Base-by-base conservation (phyloP, 2,797 vertebrate genomes). In the Onychomys leucogaster region DNA sequence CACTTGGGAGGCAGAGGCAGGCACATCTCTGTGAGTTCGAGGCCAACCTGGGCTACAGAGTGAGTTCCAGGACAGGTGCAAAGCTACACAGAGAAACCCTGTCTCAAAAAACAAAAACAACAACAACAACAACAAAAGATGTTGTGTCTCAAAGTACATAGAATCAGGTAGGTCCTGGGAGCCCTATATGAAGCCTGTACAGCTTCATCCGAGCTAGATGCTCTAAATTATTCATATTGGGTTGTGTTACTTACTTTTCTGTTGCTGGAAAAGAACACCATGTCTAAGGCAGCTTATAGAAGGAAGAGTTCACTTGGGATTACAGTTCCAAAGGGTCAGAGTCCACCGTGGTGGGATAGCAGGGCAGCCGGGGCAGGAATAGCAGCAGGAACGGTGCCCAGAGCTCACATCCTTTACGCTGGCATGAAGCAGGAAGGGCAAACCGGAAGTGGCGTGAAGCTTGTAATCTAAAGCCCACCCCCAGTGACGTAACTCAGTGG, bases 221-320 rank as follows among this genome's bases (percentile, higher is more conserved):
- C 27, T 91, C 73, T 87, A 92, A 92, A 91, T 84, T 90, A 63
- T 93, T 92, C 71, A 88, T n/a, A 43, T 41, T 80, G 23, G 46
- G 65, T 67, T 52, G 43, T n/a, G 34, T 27, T 85, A 52, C 5
- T 16, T 69, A 67, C 43, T 86, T 49, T 86, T 69, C 46, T 86
- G 83, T 86, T 49, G 63, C 43, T n/a, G 32, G 52, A 69, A 16
- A n/a, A 46, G 34, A 52, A 69, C 63, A 86, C 46, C 13, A 14
- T 27, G 43, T 27, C 46, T 34, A 27, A 86, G 63, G 83, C 46
- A 27, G 43, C 21, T 86, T 52, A 49, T 69, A 86, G 46, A 69
- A n/a, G 34, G 59, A 83, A 83, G 57, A 32, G 12, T 82, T 61
- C 27, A 41, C 32, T 82, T 63, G 37, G 37, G 46, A 52, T 49